Evolutionary conservation across 1,140 invertebrate genomes (phyloP).

Genomic region (Drosophila pseudoananassae): DNA sequence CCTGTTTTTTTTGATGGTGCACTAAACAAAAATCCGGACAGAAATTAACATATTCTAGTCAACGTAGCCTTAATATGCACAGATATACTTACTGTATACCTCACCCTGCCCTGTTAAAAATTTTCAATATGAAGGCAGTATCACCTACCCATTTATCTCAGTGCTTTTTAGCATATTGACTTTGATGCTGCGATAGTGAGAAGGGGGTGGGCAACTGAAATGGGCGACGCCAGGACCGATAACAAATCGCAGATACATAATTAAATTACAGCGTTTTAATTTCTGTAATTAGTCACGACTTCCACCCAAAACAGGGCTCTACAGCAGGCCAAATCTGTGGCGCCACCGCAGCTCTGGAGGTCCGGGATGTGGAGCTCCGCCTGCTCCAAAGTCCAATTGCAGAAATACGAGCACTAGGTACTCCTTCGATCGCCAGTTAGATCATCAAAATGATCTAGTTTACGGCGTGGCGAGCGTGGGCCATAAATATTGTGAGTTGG

Average conservation of each 20-base stretch:
- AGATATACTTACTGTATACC: too few relatives aligned
- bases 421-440: conserved; percentile 26
- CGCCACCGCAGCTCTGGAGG: conserved; percentile 8
- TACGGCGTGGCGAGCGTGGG: conserved; percentile 47
- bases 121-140: too few relatives aligned
- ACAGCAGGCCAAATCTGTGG: conserved; percentile 5
- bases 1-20: too few relatives aligned
- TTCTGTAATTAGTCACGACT: conserved; percentile 84
- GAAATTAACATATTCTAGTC: not conserved
- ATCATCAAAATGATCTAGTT: conserved; percentile 78
- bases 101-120: too few relatives aligned
- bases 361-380: not conserved
- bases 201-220: conserved; percentile 18
- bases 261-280: conserved; percentile 84
- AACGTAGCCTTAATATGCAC: too few relatives aligned
- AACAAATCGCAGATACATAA: conserved; percentile 84
- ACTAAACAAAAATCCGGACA: not conserved
- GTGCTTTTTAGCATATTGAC: conserved; percentile 43
- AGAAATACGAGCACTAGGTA: not conserved
- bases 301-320: conserved; percentile 33
- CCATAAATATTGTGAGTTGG: conserved; percentile 54
- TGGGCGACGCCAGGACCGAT: conserved; percentile 56
- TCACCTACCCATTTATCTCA: not conserved
- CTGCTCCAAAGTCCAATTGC: not conserved
- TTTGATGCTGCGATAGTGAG: conserved; percentile 50